A percentile compares a stretch with the other conserved stretches of the same genome.
phyloP scores from a whole-genome alignment of 53 echinoderm and acorn worm species.

The Arbacia lixula region DNA sequence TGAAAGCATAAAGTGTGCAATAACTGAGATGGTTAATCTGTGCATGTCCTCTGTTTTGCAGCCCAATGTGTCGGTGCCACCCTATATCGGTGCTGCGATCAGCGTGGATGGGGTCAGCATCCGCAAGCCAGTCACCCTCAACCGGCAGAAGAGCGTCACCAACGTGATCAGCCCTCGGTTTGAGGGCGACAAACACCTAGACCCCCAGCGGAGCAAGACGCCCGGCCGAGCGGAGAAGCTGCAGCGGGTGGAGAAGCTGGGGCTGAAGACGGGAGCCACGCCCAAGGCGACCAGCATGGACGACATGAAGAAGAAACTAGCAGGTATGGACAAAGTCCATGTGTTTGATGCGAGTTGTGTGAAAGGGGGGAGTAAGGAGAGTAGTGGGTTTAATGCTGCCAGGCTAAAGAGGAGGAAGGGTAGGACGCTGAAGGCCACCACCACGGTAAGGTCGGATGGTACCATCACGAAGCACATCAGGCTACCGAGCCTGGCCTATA shows the following conservation, averaged over 20 bases:
- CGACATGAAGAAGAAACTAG: slow-evolving; percentile 88
- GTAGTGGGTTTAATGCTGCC: not conserved
- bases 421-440: slow-evolving; percentile 34
- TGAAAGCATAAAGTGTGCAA: too few relatives aligned
- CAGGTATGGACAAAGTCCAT: slow-evolving; percentile 81
- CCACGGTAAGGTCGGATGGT: slow-evolving; percentile 2
- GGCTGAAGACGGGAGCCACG: slow-evolving; percentile 31
- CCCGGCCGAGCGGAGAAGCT: slow-evolving; percentile 40
- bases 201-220: slow-evolving; percentile 33
- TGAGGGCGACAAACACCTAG: slow-evolving; percentile 7
- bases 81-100: slow-evolving; percentile 83
- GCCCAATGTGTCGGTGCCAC: slow-evolving; percentile 79
- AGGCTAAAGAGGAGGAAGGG: slow-evolving; percentile 51
- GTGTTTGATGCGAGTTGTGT: slow-evolving; percentile 49
- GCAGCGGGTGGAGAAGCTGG: slow-evolving; percentile 40
- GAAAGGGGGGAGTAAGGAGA: slow-evolving; percentile 26
- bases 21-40: not conserved
- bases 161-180: slow-evolving; percentile 69
- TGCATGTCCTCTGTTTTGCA: not conserved
- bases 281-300: slow-evolving; percentile 78
- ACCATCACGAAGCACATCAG: slow-evolving; percentile 23
- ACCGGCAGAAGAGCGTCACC: slow-evolving; percentile 80
- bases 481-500: slow-evolving; percentile 41
- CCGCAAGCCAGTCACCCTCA: slow-evolving; percentile 71
- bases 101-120: slow-evolving; percentile 72